Conservation (phyloP, 2,888 invertebrate genomes). For the Acleris laterana region DNA sequence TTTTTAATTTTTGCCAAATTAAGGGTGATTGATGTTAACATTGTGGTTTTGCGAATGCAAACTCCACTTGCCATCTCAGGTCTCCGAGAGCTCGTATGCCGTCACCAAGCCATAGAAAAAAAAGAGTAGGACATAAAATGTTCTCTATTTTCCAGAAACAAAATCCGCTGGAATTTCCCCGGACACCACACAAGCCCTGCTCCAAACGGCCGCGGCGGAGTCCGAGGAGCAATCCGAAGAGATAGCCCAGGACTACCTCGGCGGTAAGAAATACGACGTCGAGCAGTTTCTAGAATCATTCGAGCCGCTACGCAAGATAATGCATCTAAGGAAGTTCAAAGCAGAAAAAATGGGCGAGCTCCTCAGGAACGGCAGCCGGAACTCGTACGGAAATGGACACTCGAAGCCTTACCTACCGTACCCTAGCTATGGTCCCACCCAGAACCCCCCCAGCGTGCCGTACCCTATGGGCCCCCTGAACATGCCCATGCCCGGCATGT, state of each 20-base stretch:
- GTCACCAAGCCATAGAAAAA: too few relatives aligned
- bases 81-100: too few relatives aligned
- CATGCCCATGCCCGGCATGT: conserved; percentile 91
- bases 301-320: conserved; percentile 86
- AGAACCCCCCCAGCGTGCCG: conserved; percentile 86
- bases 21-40: too few relatives aligned
- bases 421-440: conserved; percentile 69
- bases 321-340: conserved; percentile 91
- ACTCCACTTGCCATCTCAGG: too few relatives aligned
- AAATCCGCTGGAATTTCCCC: conserved; percentile 91
- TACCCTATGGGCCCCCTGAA: conserved; percentile 89
- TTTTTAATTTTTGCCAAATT: too few relatives aligned
- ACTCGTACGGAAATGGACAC: conserved; percentile 68
- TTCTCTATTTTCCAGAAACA: conserved; percentile 85
- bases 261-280: conserved; percentile 86
- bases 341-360: conserved; percentile 96
- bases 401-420: conserved; percentile 75
- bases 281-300: conserved; percentile 95
- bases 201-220: conserved; percentile 96
- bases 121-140: too few relatives aligned
- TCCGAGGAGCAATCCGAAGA: conserved; percentile 96
- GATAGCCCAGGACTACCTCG: conserved; percentile 91
- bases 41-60: too few relatives aligned
- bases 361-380: conserved; percentile 72
- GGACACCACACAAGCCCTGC: conserved; percentile 93